Evolutionary conservation across 2,797 vertebrate genomes (phyloP).

Genomic region (Clamator glandarius): DNA sequence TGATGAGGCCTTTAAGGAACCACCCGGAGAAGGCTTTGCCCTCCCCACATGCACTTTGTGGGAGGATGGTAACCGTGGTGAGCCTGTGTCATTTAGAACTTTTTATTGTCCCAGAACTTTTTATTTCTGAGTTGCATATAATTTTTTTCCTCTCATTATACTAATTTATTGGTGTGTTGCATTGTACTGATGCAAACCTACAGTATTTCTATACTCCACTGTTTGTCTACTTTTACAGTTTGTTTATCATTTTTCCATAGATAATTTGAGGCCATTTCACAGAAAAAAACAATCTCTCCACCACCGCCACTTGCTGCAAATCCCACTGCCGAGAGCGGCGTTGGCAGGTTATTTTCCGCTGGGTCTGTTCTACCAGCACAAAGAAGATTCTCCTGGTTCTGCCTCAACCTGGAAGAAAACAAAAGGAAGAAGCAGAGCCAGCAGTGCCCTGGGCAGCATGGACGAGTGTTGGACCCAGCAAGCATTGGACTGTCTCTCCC

Average conservation of each 20-base stretch:
- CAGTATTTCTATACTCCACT: neutral
- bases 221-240: neutral
- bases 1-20: neutral
- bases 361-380: neutral
- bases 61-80: neutral
- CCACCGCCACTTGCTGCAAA: neutral
- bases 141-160: neutral
- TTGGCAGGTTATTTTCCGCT: neutral
- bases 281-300: neutral
- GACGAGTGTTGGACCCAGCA: neutral
- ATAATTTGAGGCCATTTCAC: neutral
- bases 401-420: neutral
- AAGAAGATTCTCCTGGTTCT: neutral
- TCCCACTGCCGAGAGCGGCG: accelerated
- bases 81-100: neutral
- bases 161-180: neutral
- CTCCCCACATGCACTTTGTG: accelerated
- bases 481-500: neutral
- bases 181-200: neutral
- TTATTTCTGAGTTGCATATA: neutral
- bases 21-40: neutral
- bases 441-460: neutral
- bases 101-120: neutral
- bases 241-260: neutral
- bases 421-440: neutral